phyloP scores from a whole-genome alignment of 2,888 invertebrate genomes.

The Agrotis segetum region DNA sequence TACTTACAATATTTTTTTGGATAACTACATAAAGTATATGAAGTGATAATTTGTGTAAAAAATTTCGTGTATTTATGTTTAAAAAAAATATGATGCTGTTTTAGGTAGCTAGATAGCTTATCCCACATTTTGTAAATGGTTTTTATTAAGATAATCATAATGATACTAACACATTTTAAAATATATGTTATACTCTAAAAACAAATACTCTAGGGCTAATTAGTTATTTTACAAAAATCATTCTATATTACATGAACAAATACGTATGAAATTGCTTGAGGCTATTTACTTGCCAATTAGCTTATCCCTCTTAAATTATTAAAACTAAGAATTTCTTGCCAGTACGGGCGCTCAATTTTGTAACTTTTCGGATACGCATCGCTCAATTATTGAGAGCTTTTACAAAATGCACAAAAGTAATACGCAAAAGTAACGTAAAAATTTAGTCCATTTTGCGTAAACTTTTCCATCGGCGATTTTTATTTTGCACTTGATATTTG shows the following conservation, averaged over 20 bases:
- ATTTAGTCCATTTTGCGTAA: background rate
- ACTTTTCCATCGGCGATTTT: background rate
- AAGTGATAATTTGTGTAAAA: slow-evolving; percentile 27
- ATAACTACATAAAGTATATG: background rate
- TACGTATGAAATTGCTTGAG: slow-evolving; percentile 39
- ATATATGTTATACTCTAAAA: slow-evolving; percentile 21
- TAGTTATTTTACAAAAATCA: slow-evolving; percentile 21
- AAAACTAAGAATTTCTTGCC: slow-evolving; percentile 28
- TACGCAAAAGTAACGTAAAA: background rate
- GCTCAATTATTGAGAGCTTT: slow-evolving; percentile 10
- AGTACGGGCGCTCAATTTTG: slow-evolving; percentile 44
- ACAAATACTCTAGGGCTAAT: slow-evolving; percentile 24
- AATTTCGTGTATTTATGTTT: slow-evolving; percentile 17
- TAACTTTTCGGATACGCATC: slow-evolving; percentile 7
- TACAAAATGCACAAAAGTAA: background rate
- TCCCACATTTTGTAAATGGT: slow-evolving; percentile 22
- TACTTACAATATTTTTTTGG: slow-evolving; percentile 16
- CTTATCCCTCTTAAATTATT: slow-evolving; percentile 31
- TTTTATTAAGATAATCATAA: slow-evolving; percentile 11
- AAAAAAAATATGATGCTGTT: slow-evolving; percentile 24
- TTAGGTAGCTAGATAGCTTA: slow-evolving; percentile 57
- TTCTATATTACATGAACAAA: slow-evolving; percentile 32
- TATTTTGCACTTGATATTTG: background rate
- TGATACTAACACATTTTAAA: slow-evolving; percentile 17
- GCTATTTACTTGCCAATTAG: slow-evolving; percentile 49